These are phyloP conservation scores for Gorsachius goisagi DNA, from an alignment of 2,113 vertebrate genomes.

Conservation along the genomic window DNA sequence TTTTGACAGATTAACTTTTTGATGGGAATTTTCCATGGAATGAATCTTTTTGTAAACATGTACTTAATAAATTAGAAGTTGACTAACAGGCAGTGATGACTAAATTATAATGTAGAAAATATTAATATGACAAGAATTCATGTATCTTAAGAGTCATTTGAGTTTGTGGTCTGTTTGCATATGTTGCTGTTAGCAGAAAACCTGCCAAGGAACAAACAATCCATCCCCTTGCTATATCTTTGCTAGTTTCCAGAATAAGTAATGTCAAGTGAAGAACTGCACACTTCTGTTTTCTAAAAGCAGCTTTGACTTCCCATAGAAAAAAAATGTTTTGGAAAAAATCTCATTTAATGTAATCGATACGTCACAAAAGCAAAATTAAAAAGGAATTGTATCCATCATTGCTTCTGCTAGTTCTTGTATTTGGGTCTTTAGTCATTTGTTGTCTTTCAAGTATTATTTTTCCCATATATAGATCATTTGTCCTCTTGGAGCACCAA, in stretches of 20 bases:
- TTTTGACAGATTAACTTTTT: constrained; percentile 41
- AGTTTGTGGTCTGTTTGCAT: background rate
- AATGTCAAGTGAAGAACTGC: background rate
- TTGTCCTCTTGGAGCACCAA: background rate
- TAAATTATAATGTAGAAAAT: constrained; percentile 38
- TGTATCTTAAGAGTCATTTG: background rate
- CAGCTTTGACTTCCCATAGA: background rate
- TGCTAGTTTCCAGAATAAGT: background rate
- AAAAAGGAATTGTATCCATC: background rate
- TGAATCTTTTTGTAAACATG: background rate
- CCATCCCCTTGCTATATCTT: background rate
- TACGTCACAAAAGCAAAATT: background rate
- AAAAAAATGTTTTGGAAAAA: background rate
- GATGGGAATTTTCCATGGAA: constrained; percentile 3
- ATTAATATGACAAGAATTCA: background rate
- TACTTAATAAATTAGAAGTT: constrained; percentile 18
- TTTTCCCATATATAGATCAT: background rate
- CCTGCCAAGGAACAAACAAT: background rate
- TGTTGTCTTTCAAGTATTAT: background rate
- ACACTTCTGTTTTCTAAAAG: background rate
- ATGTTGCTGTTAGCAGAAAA: background rate
- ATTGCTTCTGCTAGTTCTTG: background rate
- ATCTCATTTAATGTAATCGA: background rate
- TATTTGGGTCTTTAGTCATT: background rate
- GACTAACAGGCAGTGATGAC: constrained; percentile 10